Conservation (phyloP, 2,797 vertebrate genomes). For the Pangasius sanitwongsei region DNA sequence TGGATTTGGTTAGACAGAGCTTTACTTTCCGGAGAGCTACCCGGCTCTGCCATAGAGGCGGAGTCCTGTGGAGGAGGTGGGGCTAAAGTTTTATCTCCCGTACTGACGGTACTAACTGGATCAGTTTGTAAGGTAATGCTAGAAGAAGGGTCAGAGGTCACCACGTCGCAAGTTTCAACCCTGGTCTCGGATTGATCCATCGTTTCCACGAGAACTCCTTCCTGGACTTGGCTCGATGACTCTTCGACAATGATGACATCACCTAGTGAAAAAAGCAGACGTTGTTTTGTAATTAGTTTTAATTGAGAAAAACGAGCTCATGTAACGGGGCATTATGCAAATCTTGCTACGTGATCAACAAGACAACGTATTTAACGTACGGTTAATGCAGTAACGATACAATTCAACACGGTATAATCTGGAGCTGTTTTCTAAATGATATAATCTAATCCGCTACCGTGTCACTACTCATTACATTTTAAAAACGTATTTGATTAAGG, state of each 20-base stretch:
- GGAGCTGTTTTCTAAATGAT: not conserved
- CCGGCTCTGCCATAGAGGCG: slow-evolving; percentile 31
- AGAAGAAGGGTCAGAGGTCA: slow-evolving; percentile 16
- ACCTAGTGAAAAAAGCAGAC: slow-evolving; percentile 19
- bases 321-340: not conserved
- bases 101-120: not conserved
- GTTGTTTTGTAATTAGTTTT: not conserved
- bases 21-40: slow-evolving; percentile 17
- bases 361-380: not conserved
- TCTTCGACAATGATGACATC: slow-evolving; percentile 46
- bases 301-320: not conserved
- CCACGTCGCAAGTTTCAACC: slow-evolving; percentile 34
- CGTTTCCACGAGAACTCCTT: slow-evolving; percentile 45
- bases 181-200: slow-evolving; percentile 36
- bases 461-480: not conserved
- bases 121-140: slow-evolving; percentile 3
- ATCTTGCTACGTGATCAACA: not conserved
- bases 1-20: not conserved
- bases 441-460: not conserved
- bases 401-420: not conserved
- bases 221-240: slow-evolving; percentile 36
- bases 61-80: not conserved
- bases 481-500: not conserved
- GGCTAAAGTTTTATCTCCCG: slow-evolving; percentile 1
- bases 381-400: not conserved